phyloP scores from a whole-genome alignment of 2,113 vertebrate genomes.

The Empidonax alnorum region DNA sequence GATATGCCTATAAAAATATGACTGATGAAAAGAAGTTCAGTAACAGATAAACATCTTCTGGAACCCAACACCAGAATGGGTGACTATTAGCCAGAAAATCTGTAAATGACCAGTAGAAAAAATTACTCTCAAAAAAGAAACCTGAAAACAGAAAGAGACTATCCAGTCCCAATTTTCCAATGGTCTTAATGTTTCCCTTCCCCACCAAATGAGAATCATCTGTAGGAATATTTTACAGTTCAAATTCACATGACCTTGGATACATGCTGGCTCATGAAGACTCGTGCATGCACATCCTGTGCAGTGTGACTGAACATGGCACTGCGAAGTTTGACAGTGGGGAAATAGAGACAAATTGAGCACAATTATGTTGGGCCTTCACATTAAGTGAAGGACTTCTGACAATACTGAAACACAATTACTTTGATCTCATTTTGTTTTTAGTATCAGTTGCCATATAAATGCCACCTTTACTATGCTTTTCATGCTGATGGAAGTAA shows the following conservation, averaged over 20 bases:
- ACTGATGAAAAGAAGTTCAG: background rate
- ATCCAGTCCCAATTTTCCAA: background rate
- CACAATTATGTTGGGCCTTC: background rate
- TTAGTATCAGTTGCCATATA: background rate
- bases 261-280: background rate
- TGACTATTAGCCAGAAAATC: background rate
- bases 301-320: background rate
- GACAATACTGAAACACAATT: background rate
- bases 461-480: background rate
- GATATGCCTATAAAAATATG: background rate
- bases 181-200: background rate
- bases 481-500: background rate
- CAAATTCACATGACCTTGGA: background rate
- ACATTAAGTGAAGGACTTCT: background rate
- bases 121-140: background rate
- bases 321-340: background rate
- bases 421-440: background rate
- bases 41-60: constrained; percentile 35
- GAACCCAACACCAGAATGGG: background rate
- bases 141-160: background rate
- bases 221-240: background rate
- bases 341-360: background rate
- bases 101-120: background rate
- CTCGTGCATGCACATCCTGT: fast-evolving
- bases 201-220: background rate